Evolutionary conservation across 2,113 vertebrate species (phyloP).

Genomic region (Actinemys pallida): DNA sequence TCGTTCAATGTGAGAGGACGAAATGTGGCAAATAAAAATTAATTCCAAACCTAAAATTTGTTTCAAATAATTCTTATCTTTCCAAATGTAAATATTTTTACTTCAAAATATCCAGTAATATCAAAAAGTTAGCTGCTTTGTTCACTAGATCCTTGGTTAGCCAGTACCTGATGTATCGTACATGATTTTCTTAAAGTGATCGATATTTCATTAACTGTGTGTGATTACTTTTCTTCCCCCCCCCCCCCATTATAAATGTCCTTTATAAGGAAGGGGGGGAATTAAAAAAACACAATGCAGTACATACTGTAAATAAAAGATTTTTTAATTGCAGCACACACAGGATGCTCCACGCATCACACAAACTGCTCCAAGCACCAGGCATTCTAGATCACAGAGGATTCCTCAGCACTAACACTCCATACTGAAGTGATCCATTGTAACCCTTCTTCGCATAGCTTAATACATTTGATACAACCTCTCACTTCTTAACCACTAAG

Average conservation of each 20-base stretch:
- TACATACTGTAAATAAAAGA: constrained; percentile 5
- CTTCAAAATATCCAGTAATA: not conserved
- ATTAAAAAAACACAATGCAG: not conserved
- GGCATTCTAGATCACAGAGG: not conserved
- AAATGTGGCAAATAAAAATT: constrained; percentile 5
- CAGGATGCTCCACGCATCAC: not conserved
- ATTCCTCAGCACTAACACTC: not conserved
- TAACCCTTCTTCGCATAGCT: not conserved
- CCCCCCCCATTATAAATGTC: not conserved
- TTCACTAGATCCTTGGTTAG: not conserved
- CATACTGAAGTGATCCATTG: not conserved
- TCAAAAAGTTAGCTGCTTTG: not conserved
- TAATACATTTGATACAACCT: fast-evolving
- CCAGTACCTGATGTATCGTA: not conserved
- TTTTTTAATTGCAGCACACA: not conserved
- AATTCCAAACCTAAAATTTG: constrained; percentile 60
- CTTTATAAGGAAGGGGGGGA: not conserved
- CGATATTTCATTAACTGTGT: not conserved
- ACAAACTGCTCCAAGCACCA: not conserved
- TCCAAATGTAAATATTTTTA: constrained; percentile 47
- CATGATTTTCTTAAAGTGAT: not conserved
- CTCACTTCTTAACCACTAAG: fast-evolving
- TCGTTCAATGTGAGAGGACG: not conserved
- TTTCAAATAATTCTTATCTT: constrained; percentile 58
- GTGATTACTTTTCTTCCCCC: not conserved